Percentiles rank a stretch among this genome's conserved stretches.
phyloP scores from a whole-genome alignment of 2,113 vertebrate species.

The Sceloporus undulatus region DNA sequence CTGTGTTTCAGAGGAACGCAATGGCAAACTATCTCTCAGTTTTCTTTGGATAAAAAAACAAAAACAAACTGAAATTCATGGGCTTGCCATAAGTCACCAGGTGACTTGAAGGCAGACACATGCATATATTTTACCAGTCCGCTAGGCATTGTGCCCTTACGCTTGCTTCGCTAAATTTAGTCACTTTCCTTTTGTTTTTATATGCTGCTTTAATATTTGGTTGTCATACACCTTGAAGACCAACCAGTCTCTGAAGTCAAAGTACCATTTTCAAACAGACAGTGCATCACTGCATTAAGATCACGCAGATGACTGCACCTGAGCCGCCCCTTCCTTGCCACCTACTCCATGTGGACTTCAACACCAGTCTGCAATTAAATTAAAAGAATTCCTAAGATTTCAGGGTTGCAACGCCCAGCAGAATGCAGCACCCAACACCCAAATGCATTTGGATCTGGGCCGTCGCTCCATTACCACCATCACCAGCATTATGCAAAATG shows the following conservation, averaged over 20 bases:
- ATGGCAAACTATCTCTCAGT: no score
- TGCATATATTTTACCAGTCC: neutral
- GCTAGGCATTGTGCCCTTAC: neutral
- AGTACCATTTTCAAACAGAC: neutral
- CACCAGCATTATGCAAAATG: neutral
- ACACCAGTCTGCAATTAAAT: neutral
- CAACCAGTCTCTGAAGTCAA: neutral
- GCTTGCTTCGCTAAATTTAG: neutral
- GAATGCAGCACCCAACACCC: neutral
- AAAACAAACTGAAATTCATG: no score
- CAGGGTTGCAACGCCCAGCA: neutral
- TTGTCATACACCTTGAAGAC: neutral
- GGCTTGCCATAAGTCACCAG: no score
- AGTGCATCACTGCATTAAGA: neutral
- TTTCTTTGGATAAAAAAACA: no score
- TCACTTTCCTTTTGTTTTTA: neutral
- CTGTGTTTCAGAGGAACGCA: no score
- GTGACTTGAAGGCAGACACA: no score
- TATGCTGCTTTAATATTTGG: neutral
- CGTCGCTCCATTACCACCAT: neutral
- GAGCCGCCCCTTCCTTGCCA: neutral
- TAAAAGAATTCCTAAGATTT: neutral
- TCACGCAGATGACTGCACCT: neutral
- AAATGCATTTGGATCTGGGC: constrained; percentile 4
- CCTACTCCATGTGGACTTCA: neutral